phyloP scores from a whole-genome alignment of 1,140 invertebrate genomes.

The Pseudomyrmex dendroicus region DNA sequence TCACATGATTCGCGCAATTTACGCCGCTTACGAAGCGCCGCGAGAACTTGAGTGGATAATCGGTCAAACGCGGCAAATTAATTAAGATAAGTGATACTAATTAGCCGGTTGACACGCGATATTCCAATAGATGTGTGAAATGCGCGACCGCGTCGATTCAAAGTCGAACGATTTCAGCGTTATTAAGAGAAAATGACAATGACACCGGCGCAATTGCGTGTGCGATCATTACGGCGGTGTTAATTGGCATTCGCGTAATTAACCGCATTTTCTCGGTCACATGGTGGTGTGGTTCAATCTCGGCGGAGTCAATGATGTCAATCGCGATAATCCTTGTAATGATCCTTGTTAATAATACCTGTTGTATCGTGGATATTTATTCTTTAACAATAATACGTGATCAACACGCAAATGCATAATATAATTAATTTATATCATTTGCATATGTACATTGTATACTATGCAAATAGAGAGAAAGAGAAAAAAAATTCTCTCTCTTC shows the following conservation, averaged over 20 bases:
- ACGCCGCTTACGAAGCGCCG: background rate
- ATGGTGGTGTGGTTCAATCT: slow-evolving; percentile 3
- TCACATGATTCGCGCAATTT: background rate
- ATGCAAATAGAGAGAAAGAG: background rate
- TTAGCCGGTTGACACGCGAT: background rate
- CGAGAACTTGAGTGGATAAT: background rate
- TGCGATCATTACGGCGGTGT: slow-evolving; percentile 6
- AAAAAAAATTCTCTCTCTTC: background rate
- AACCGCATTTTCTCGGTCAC: slow-evolving; percentile 37
- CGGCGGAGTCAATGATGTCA: slow-evolving; percentile 4
- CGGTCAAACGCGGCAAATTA: background rate
- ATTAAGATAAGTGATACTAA: slow-evolving; percentile 34
- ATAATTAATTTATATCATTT: background rate
- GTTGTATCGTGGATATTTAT: background rate
- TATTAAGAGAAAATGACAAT: slow-evolving; percentile 31
- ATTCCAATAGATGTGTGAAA: background rate
- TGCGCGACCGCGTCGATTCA: background rate
- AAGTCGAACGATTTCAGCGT: background rate
- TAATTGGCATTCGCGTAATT: slow-evolving; percentile 47
- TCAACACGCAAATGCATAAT: background rate
- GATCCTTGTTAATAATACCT: background rate
- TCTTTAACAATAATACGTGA: background rate
- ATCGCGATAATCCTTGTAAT: background rate
- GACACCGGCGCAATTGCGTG: background rate
- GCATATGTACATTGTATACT: background rate